phyloP scores from a whole-genome alignment of 2,888 invertebrate species.

The Drosophila fulvimacula region DNA sequence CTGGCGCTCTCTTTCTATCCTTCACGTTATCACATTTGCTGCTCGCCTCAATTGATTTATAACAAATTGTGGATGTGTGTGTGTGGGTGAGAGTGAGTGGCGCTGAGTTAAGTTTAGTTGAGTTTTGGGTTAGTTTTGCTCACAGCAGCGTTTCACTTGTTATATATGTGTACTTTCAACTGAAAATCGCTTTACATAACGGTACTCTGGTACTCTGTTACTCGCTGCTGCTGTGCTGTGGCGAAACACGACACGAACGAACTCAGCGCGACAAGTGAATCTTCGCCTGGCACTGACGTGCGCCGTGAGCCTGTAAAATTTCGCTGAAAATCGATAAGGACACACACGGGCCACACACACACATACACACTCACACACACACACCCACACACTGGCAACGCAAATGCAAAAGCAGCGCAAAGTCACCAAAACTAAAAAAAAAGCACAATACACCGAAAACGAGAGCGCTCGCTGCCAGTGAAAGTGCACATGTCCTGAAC shows the following conservation, averaged over 20 bases:
- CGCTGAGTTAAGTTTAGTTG: conserved; percentile 17
- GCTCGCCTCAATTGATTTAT: conserved; percentile 18
- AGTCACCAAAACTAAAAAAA: conserved; percentile 64
- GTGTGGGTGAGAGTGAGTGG: conserved; percentile 4
- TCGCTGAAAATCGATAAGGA: conserved; percentile 82
- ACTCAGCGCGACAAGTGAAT: conserved; percentile 81
- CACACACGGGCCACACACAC: conserved; percentile 41
- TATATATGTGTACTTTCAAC: conserved; percentile 52
- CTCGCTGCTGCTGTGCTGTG: conserved; percentile 71
- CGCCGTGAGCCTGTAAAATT: conserved; percentile 77
- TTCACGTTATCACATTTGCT: conserved; percentile 51
- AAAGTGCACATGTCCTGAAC: conserved; percentile 76
- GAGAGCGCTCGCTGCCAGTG: conserved; percentile 68
- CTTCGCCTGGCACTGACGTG: conserved; percentile 71
- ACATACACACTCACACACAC: conserved; percentile 35
- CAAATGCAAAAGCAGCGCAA: conserved; percentile 67
- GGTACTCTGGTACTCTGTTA: conserved; percentile 64
- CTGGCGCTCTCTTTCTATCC: too few relatives aligned
- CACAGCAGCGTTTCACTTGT: conserved; percentile 49
- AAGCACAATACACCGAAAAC: conserved; percentile 66
- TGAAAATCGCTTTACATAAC: conserved; percentile 76
- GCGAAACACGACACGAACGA: conserved; percentile 79
- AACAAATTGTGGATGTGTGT: conserved; percentile 19
- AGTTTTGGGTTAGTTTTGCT: conserved; percentile 15
- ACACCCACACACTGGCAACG: conserved; percentile 52